These are phyloP conservation scores for Drosophila diplacantha DNA, from an alignment of 2,888 invertebrate genomes.

Conservation along the genomic window DNA sequence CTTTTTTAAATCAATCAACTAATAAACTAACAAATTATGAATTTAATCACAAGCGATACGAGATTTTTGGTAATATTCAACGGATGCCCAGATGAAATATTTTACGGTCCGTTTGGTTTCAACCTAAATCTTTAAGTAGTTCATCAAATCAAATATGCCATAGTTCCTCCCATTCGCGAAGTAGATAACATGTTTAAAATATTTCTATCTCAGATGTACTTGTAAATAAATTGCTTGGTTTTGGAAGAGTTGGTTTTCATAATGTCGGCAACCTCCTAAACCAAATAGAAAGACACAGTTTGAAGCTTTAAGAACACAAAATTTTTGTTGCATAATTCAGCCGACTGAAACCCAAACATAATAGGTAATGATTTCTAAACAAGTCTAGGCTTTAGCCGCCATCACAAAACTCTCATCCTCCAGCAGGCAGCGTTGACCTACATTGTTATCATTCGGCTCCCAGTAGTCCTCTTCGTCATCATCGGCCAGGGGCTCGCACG, in stretches of 20 bases:
- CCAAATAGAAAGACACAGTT: background rate
- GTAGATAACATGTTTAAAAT: background rate
- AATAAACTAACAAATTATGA: constrained; percentile 58
- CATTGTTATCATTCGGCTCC: constrained; percentile 75
- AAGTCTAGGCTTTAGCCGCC: constrained; percentile 61
- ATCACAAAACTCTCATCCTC: constrained; percentile 74
- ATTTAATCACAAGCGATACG: constrained; percentile 20
- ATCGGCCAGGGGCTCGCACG: constrained; percentile 56
- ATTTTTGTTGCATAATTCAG: background rate
- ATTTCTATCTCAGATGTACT: background rate
- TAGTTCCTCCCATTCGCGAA: background rate
- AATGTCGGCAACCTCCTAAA: too few relatives aligned
- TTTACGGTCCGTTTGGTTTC: background rate
- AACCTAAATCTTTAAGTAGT: background rate
- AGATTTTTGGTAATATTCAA: constrained; percentile 12
- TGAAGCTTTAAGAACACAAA: background rate
- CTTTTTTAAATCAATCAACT: constrained; percentile 57
- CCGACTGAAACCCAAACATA: background rate
- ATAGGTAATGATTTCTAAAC: constrained; percentile 11
- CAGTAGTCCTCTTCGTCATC: constrained; percentile 74
- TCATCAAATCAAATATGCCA: background rate
- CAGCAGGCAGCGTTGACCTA: constrained; percentile 75
- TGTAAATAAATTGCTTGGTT: background rate
- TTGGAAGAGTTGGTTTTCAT: background rate
- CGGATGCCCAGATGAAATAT: background rate